These are phyloP conservation scores for Bufo gargarizans DNA, from an alignment of 2,113 vertebrate genomes.

Conservation along the genomic window DNA sequence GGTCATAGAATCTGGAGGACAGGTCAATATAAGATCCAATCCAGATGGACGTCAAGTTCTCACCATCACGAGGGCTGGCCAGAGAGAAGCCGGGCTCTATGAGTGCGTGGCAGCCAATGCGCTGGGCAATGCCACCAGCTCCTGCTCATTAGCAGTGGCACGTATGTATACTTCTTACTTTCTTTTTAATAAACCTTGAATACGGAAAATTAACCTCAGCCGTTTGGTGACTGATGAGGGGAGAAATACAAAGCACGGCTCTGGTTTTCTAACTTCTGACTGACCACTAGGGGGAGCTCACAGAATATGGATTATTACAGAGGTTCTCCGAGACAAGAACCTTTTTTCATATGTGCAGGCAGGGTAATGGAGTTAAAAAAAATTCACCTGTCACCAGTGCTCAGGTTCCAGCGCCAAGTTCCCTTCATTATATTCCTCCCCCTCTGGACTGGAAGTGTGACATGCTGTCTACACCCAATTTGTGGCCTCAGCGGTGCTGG, in stretches of 20 bases:
- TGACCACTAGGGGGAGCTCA: too few relatives aligned
- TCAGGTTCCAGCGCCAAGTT: too few relatives aligned
- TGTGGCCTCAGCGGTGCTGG: too few relatives aligned
- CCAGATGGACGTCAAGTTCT: slow-evolving; percentile 93
- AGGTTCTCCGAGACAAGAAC: too few relatives aligned
- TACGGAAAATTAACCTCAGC: neutral
- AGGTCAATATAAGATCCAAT: slow-evolving; percentile 85
- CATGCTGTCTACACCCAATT: too few relatives aligned
- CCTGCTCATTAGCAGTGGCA: slow-evolving; percentile 90
- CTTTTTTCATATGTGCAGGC: too few relatives aligned
- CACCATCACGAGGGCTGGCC: slow-evolving; percentile 87
- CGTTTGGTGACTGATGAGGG: too few relatives aligned
- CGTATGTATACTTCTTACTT: slow-evolving; percentile 75
- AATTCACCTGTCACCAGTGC: too few relatives aligned
- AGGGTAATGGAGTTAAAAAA: too few relatives aligned
- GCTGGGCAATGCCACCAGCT: slow-evolving; percentile 86
- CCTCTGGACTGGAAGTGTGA: too few relatives aligned
- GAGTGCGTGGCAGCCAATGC: slow-evolving; percentile 90
- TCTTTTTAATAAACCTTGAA: neutral
- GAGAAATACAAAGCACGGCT: neutral
- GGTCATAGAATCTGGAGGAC: slow-evolving; percentile 78
- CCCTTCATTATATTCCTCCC: too few relatives aligned
- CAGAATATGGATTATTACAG: too few relatives aligned
- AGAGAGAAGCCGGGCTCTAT: slow-evolving; percentile 89
- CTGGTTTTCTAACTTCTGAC: neutral